Evolutionary conservation across 2,888 invertebrate genomes (phyloP).

Genomic region (Ashinkailepas kermadecensis): DNA sequence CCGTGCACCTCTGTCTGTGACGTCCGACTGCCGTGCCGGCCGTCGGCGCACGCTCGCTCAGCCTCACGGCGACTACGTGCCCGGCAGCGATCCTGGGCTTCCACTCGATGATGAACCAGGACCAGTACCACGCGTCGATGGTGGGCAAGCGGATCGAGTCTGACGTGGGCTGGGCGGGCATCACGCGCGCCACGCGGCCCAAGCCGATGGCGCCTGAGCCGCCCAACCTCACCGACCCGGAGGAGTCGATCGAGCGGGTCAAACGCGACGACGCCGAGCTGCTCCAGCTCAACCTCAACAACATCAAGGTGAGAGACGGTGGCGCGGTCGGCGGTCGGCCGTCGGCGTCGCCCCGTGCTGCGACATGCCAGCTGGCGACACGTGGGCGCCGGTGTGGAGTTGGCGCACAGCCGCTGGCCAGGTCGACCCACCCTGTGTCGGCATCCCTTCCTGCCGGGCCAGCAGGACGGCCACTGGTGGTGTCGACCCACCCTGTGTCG

Average conservation of each 20-base stretch:
- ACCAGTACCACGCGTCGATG: constrained; percentile 95
- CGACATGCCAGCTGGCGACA: too few species aligned
- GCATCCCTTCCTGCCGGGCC: too few species aligned
- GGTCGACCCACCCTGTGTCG: too few species aligned
- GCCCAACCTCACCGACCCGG: constrained; percentile 92
- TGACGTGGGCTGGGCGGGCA: constrained; percentile 86
- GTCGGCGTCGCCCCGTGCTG: too few species aligned
- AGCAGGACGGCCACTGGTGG: too few species aligned
- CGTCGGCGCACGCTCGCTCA: too few species aligned
- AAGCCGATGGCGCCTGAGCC: constrained; percentile 91
- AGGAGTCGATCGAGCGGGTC: constrained; percentile 81
- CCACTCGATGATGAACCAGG: constrained; percentile 99
- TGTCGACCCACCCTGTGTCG: too few species aligned
- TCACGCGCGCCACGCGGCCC: constrained; percentile 85
- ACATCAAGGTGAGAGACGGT: constrained; percentile 73
- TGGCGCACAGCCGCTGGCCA: too few species aligned
- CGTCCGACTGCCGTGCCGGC: too few species aligned
- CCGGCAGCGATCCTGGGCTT: constrained; percentile 95
- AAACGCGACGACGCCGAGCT: constrained; percentile 79
- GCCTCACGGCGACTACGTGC: neutral
- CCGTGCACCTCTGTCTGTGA: too few species aligned
- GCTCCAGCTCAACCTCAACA: constrained; percentile 96
- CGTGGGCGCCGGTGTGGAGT: too few species aligned
- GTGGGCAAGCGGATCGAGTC: constrained; percentile 61
- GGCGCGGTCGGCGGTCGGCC: too few species aligned